Percentiles rank a stretch among this genome's conserved stretches.
phyloP scores from a whole-genome alignment of 2,888 invertebrate genomes.

The Lordiphosa andalusiaca region DNA sequence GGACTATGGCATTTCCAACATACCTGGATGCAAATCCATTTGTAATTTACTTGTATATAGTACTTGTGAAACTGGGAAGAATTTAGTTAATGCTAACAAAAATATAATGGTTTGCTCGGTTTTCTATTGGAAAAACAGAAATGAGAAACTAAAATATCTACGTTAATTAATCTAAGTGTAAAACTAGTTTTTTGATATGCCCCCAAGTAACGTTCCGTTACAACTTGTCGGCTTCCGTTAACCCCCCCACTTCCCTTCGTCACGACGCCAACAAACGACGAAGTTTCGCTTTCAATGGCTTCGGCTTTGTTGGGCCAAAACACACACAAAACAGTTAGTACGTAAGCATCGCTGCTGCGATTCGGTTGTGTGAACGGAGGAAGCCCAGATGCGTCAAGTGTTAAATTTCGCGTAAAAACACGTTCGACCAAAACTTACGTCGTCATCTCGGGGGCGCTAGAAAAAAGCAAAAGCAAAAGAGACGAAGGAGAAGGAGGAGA shows the following conservation, averaged over 20 bases:
- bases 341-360: conserved; percentile 40
- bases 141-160: background rate
- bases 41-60: conserved; percentile 22
- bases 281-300: conserved; percentile 36
- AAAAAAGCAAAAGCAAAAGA: conserved; percentile 19
- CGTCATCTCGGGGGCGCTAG: conserved; percentile 57
- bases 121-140: no score
- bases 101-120: background rate
- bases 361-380: conserved; percentile 40
- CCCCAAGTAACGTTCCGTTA: conserved; percentile 12
- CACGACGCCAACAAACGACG: background rate
- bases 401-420: conserved; percentile 44
- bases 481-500: conserved; percentile 6
- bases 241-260: background rate
- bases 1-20: conserved; percentile 9
- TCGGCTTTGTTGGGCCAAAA: conserved; percentile 28
- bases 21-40: conserved; percentile 43
- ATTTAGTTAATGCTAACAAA: background rate
- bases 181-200: no score
- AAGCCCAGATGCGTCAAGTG: conserved; percentile 1
- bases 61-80: background rate
- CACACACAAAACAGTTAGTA: conserved; percentile 48
- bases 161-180: conserved; percentile 1
- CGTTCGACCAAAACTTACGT: conserved; percentile 49
- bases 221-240: conserved; percentile 17